A percentile compares a stretch with the other conserved stretches of the same genome.
Evolutionary conservation across 1,140 invertebrate species (phyloP).

Genomic region (Drosophila miranda): DNA sequence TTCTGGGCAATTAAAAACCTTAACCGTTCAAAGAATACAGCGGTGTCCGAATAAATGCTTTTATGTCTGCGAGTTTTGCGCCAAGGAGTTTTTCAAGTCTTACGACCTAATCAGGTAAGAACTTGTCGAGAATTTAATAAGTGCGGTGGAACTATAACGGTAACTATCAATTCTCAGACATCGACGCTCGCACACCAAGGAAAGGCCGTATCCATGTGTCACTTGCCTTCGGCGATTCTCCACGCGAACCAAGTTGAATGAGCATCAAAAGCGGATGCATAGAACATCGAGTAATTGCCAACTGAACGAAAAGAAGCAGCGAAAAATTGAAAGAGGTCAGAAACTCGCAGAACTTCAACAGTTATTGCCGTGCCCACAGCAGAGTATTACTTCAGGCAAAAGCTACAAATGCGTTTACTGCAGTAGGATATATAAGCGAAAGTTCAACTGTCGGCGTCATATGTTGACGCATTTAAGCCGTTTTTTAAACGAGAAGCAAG

Average conservation of each 20-base stretch:
- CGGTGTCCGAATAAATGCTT: slow-evolving; percentile 5
- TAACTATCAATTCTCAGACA: slow-evolving; percentile 13
- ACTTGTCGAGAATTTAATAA: too few species aligned
- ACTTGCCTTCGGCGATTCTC: slow-evolving; percentile 15
- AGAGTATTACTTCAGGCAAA: neutral
- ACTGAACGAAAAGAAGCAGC: neutral
- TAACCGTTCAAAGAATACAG: slow-evolving; percentile 11
- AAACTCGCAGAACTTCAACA: neutral
- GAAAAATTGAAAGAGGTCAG: neutral
- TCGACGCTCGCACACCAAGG: slow-evolving; percentile 40
- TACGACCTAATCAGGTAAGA: slow-evolving; percentile 45
- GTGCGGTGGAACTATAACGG: slow-evolving; percentile 3
- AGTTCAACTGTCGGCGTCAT: slow-evolving; percentile 34
- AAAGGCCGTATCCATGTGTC: slow-evolving; percentile 28
- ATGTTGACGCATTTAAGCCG: slow-evolving; percentile 21
- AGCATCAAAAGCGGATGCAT: slow-evolving; percentile 20
- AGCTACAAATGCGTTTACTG: slow-evolving; percentile 39
- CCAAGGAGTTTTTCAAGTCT: slow-evolving; percentile 44
- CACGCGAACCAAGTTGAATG: slow-evolving; percentile 19
- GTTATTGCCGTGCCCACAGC: neutral
- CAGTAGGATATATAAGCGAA: slow-evolving; percentile 4
- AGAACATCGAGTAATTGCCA: neutral
- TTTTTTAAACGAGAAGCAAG: slow-evolving; percentile 1
- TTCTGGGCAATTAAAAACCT: neutral
- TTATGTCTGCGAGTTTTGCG: slow-evolving; percentile 57